Evolutionary conservation across 2,888 invertebrate genomes (phyloP).

Genomic region (Zygaena filipendulae): DNA sequence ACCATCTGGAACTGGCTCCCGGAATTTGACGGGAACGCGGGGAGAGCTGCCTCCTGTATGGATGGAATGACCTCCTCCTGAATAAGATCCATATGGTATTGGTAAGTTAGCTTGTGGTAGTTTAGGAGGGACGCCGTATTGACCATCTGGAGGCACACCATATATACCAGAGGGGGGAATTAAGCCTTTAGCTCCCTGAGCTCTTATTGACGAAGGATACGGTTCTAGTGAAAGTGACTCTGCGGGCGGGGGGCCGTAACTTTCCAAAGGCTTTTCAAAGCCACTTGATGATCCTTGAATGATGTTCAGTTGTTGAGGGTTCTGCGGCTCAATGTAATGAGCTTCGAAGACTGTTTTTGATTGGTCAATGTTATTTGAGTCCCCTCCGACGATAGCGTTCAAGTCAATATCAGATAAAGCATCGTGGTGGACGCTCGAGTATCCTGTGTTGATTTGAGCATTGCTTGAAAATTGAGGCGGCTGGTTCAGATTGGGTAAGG

Average conservation of each 20-base stretch:
- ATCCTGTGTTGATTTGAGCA: conserved; percentile 47
- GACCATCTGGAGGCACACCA: conserved; percentile 68
- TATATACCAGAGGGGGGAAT: conserved; percentile 71
- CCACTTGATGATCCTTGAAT: conserved; percentile 8
- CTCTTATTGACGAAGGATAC: conserved; percentile 40
- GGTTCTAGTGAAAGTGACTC: conserved; percentile 52
- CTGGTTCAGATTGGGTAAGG: conserved; percentile 24
- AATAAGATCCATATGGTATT: conserved; percentile 48
- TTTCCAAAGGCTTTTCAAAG: conserved; percentile 31
- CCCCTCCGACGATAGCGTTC: conserved; percentile 51
- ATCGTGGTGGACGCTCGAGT: conserved; percentile 56
- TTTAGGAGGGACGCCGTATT: conserved; percentile 50
- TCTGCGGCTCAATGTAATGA: conserved; percentile 50
- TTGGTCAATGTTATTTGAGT: conserved; percentile 57
- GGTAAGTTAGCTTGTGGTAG: conserved; percentile 38
- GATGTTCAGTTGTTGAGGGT: conserved; percentile 24
- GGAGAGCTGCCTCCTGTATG: conserved; percentile 53
- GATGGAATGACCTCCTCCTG: conserved; percentile 49
- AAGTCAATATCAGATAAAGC: conserved; percentile 48
- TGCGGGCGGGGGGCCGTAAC: conserved; percentile 48
- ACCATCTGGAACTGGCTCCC: conserved; percentile 79
- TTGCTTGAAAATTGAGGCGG: conserved; percentile 25
- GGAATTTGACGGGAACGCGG: conserved; percentile 74
- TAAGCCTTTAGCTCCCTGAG: conserved; percentile 61
- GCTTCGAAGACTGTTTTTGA: conserved; percentile 62